phyloP scores from a whole-genome alignment of 1,140 invertebrate species.

The Tetragonula clypearis region DNA sequence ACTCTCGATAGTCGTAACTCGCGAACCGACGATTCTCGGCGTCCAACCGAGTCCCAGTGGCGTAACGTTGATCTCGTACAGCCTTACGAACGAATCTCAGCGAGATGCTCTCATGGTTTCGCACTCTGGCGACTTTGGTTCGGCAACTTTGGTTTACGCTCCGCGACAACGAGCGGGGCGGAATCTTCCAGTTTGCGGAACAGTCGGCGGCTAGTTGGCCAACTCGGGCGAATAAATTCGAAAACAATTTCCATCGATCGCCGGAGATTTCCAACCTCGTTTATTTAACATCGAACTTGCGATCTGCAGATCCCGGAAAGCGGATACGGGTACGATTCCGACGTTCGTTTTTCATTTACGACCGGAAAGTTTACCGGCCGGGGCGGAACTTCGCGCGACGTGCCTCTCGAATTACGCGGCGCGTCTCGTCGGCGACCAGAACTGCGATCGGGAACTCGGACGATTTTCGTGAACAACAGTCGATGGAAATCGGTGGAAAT shows the following conservation, averaged over 20 bases:
- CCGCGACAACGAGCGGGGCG: not conserved
- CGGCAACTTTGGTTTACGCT: not conserved
- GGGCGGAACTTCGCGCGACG: not conserved
- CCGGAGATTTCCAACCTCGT: not conserved
- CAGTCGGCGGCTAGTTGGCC: too few relatives aligned
- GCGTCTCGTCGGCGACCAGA: conserved; percentile 42
- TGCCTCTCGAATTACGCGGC: conserved; percentile 64
- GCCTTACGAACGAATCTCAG: not conserved
- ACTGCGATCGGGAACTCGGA: conserved; percentile 52
- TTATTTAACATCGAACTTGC: not conserved
- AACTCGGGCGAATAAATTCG: not conserved
- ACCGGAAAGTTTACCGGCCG: not conserved
- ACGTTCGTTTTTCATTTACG: not conserved
- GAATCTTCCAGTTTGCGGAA: too few relatives aligned
- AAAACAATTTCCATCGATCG: not conserved
- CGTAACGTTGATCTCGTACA: conserved; percentile 35
- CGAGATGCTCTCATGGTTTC: not conserved
- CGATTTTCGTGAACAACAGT: conserved; percentile 42
- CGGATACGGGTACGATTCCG: not conserved
- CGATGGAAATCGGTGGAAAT: conserved; percentile 56
- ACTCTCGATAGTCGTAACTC: conserved; percentile 40
- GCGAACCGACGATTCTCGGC: conserved; percentile 15
- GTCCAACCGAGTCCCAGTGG: not conserved
- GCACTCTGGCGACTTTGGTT: not conserved
- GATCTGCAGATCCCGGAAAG: not conserved